Percentiles rank a stretch among this genome's conserved stretches.
phyloP scores from a whole-genome alignment of 1,140 invertebrate species.

The Zaprionus taronus region DNA sequence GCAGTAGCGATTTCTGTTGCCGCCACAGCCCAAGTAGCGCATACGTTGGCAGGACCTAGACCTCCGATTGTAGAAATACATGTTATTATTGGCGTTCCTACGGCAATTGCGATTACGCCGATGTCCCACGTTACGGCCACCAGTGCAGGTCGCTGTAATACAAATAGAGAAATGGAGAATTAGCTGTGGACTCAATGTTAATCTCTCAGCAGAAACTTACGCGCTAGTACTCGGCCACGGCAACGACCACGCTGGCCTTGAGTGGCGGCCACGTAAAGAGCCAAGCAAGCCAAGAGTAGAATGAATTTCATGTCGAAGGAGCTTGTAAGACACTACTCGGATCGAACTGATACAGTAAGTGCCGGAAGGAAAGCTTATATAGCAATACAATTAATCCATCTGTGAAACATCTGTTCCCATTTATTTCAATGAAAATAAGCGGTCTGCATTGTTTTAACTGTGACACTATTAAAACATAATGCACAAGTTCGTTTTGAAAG shows the following conservation, averaged over 20 bases:
- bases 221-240: not conserved
- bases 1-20: slow-evolving; percentile 28
- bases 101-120: not conserved
- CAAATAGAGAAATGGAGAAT: not conserved
- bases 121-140: not conserved
- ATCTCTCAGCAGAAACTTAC: not conserved
- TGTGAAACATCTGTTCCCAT: not conserved
- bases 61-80: slow-evolving; percentile 4
- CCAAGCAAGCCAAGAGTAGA: slow-evolving; percentile 18
- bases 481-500: not conserved
- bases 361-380: slow-evolving; percentile 5
- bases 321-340: not conserved
- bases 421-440: not conserved
- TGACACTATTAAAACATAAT: not conserved
- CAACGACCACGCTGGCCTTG: slow-evolving; percentile 7
- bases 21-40: slow-evolving; percentile 13
- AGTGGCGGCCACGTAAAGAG: slow-evolving; percentile 1
- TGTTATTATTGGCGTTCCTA: not conserved
- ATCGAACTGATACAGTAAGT: not conserved
- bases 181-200: not conserved
- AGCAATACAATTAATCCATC: not conserved
- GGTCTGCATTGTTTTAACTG: not conserved
- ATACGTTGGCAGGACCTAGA: slow-evolving; percentile 1
- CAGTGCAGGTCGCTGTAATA: not conserved
- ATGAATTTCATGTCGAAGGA: slow-evolving; percentile 13